A percentile compares a stretch with the other conserved stretches of the same genome.
Evolutionary conservation across 2,113 vertebrate genomes (phyloP).

Genomic region (Apodemus speciosus): DNA sequence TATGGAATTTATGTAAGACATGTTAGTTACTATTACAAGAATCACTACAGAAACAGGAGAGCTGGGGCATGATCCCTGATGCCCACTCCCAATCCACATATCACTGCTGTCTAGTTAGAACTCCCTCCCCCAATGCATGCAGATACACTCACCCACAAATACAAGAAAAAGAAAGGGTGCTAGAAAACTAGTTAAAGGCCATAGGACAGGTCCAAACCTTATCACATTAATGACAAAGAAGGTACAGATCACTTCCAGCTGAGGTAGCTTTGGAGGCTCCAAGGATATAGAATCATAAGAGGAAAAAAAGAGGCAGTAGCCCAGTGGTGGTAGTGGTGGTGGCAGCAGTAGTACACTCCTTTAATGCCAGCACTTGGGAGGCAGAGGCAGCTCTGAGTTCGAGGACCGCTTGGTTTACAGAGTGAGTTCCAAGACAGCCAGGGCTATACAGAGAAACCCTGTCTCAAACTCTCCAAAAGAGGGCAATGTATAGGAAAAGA

Average conservation of each 20-base stretch:
- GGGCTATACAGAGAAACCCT: neutral
- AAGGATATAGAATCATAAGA: neutral
- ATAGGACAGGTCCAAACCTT: neutral
- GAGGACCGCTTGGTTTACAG: neutral
- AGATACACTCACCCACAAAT: neutral
- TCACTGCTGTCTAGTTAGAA: neutral
- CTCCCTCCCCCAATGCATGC: neutral
- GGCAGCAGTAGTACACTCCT: neutral
- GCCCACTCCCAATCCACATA: neutral
- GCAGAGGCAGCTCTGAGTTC: neutral
- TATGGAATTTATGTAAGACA: neutral
- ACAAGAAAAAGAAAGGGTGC: neutral
- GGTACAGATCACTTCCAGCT: neutral
- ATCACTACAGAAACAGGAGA: neutral
- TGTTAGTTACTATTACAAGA: neutral
- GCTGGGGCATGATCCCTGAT: neutral
- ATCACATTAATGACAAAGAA: neutral
- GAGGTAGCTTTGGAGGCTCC: neutral
- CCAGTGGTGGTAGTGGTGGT: no score
- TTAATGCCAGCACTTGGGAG: neutral
- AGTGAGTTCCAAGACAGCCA: neutral
- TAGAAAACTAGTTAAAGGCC: neutral
- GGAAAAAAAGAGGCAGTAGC: neutral
- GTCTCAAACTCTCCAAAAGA: neutral
- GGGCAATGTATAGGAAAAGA: neutral